phyloP scores from a whole-genome alignment of 2,888 invertebrate genomes.

The Vesta saturnalis region DNA sequence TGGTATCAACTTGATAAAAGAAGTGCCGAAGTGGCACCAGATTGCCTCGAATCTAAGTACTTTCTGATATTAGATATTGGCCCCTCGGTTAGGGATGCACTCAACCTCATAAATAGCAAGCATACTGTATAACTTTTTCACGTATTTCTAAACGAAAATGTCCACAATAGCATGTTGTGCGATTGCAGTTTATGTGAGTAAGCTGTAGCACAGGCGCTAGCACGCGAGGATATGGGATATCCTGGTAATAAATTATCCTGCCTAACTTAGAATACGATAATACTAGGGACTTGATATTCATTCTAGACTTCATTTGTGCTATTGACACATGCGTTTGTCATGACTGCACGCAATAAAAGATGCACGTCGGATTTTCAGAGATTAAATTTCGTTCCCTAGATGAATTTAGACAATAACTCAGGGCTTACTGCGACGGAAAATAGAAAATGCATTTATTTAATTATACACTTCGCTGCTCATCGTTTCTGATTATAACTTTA shows the following conservation, averaged over 20 bases:
- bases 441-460: slow-evolving; percentile 47
- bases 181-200: slow-evolving; percentile 50
- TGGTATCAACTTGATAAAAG: slow-evolving; percentile 41
- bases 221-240: slow-evolving; percentile 60
- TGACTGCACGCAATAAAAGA: slow-evolving; percentile 54
- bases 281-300: slow-evolving; percentile 44
- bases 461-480: slow-evolving; percentile 42
- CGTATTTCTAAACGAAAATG: slow-evolving; percentile 19
- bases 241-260: slow-evolving; percentile 59
- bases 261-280: slow-evolving; percentile 41
- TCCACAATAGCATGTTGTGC: slow-evolving; percentile 40
- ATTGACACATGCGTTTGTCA: slow-evolving; percentile 58
- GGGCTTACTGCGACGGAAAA: slow-evolving; percentile 36
- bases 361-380: slow-evolving; percentile 49
- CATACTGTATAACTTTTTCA: slow-evolving; percentile 32
- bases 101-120: slow-evolving; percentile 34
- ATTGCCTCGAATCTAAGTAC: slow-evolving; percentile 47
- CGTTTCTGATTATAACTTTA: slow-evolving; percentile 19
- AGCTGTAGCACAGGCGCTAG: slow-evolving; percentile 53
- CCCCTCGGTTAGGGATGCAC: slow-evolving; percentile 38
- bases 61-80: slow-evolving; percentile 53
- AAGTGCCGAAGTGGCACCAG: slow-evolving; percentile 42
- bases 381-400: slow-evolving; percentile 49
- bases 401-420: slow-evolving; percentile 40
- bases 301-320: slow-evolving; percentile 55